These are phyloP conservation scores for Poeciliopsis infans DNA, from an alignment of 2,797 vertebrate species.

Conservation along the genomic window DNA sequence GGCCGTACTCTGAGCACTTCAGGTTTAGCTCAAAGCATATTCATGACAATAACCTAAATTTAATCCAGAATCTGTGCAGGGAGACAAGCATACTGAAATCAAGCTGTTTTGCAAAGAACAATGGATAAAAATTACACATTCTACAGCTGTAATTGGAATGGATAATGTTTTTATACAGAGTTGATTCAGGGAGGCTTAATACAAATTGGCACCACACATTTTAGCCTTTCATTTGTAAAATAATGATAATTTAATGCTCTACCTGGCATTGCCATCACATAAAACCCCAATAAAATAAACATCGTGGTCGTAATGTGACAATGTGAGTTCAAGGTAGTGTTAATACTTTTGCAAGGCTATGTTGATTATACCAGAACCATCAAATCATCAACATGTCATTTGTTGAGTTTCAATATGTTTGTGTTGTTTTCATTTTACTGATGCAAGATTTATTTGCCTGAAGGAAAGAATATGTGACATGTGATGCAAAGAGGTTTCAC, in stretches of 20 bases:
- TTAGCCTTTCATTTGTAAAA: background rate
- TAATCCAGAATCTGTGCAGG: background rate
- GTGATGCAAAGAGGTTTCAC: conserved; percentile 58
- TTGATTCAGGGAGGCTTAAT: background rate
- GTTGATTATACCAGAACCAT: background rate
- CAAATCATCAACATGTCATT: background rate
- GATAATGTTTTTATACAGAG: background rate
- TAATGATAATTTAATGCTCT: background rate
- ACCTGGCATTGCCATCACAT: background rate
- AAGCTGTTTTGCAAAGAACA: background rate
- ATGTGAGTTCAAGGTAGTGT: background rate
- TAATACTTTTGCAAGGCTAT: background rate
- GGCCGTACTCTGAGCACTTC: background rate
- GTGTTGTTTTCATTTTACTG: conserved; percentile 35
- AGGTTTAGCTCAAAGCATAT: background rate
- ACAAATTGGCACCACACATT: background rate
- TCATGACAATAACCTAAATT: background rate
- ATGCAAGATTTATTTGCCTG: conserved; percentile 42
- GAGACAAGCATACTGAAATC: background rate
- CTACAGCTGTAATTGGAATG: background rate
- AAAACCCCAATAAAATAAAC: background rate
- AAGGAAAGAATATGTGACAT: conserved; percentile 63
- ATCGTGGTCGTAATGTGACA: background rate
- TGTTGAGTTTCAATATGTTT: conserved; percentile 10
- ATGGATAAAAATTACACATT: background rate